Evolutionary conservation across 2,113 vertebrate species (phyloP), one percentile per base, ranked within the genome.

Genomic region (Bos indicus): DNA sequence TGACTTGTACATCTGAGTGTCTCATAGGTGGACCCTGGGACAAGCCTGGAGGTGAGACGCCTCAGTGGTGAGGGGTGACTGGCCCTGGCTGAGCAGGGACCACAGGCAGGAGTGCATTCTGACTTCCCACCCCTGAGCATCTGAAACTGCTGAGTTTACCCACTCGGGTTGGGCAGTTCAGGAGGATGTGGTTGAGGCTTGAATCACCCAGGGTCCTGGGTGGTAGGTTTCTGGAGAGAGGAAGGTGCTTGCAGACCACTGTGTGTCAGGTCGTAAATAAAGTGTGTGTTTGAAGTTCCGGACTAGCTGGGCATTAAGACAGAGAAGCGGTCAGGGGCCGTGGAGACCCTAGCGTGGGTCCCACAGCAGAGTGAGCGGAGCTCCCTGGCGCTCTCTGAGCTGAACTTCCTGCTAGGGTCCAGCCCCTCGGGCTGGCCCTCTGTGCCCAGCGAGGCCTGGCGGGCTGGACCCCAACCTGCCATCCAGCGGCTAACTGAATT

Each of bases 211-310:
- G 21, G 60, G 57, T 95, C 92, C 23, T 83, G 26, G 52, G 1
- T 43, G 19, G 52, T 77, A 15, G 77, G 46, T 77, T 83, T 93
- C 93, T 93, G 59, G 48, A 57, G 81, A 67, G 36, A 89, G 74
- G 46, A 59, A 36, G 48, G 10, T 87, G 21, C 86, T 56, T 83
- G 62, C 46, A 96, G 43, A 81, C 33, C 43, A 57, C 71, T 77
- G 40, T 94, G 74, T 88, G 30, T 80, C 81, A n/a, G 33, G 36
- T 78, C 88, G 54, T 95, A 85, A 92, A 80, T 78, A 84, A 36
- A 78, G n/a, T 43, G 67, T 96, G 64, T 87, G 16, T 96, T 80
- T 91, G 21, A 59, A n/a, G 30, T 51, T 71, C 52, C 40, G 78
- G 92, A 43, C 77, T 80, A 16, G 78, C 1, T 7, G 57, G 83